Base-by-base conservation (phyloP, 2,888 invertebrate genomes). In the Pseudococcus longispinus region DNA sequence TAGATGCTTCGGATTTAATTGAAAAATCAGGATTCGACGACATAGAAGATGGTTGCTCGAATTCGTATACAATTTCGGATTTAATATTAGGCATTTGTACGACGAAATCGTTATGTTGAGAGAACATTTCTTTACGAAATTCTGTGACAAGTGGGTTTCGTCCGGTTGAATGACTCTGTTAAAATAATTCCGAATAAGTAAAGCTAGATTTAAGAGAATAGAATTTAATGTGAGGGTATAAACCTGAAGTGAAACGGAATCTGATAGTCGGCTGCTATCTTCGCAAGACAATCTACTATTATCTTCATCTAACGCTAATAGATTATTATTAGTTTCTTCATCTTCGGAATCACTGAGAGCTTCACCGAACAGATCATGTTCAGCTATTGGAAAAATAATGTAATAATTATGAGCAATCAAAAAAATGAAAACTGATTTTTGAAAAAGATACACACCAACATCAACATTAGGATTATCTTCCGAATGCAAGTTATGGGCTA, bases 341-440 rank as follows among this genome's bases (percentile, higher is more conserved):
- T 97, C 97, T 88, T 96, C 96, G 55, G 97, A 97, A 89, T 97
- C 97, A 90, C 97, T 97, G 0, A 98, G 95, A 44, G 96, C 94
- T 88, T 96, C 97, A 44, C 98, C 98, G 91, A 98, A 98, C 90
- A 97, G 96, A 89, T 97, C 97, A 89, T 95, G 94, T 89, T 95
- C 95, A 83, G 93, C 94, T 90, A 91, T 91, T 90, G 91, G 85
- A 83, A 55, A 88, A 86, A 37, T 26, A 26, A 55, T 32, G 26
- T 44, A 5, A 82, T 44, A 4, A 82, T 20, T 29, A 44, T n/a
- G n/a, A n/a, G 46, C 26, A 26, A 51, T 37, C 23, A 5, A 23
- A 80, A 82, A 9, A 3, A 82, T 13, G n/a, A 44, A 42, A 13
- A 82, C 15, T 2, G 55, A 29, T 29, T n/a, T 2, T 37, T 44